Evolutionary conservation across 1,140 invertebrate genomes (phyloP), one percentile per base, ranked within the genome.

Genomic region (Melipona quadrifasciata): DNA sequence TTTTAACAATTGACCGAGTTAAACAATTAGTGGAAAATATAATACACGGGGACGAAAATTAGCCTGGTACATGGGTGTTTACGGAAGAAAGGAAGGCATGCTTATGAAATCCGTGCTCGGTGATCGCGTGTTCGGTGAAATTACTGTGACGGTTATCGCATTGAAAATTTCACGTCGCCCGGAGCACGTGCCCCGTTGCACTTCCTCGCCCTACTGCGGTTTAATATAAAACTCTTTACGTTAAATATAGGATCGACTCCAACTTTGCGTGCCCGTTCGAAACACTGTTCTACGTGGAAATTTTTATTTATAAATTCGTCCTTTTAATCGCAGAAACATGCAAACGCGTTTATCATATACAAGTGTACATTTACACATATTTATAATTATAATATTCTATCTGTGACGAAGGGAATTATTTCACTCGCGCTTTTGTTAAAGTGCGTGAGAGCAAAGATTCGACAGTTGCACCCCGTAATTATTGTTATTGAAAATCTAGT

Each of bases 181-280:
- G 19, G 47, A 72, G 12, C 68, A 51, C 68, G 79, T 72, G 55
- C 55, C 19, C n/a, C 53, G 11, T 17, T 80, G 53, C 34, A 51
- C 53, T 24, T 31, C 58, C 67, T 80, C 68, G 34, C 11, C 6
- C 14, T 8, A 16, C 5, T n/a, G 31, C 31, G 14, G 31, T 47
- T 78, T 78, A 67, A 78, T 67, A 68, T 55, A 34, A 79, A 77
- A 77, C 77, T 53, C 47, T 67, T 53, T n/a, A 27, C 47, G 61
- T 67, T 34, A 68, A 79, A 79, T 79, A 68, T 39, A 79, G 64
- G 1, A 65, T 55, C 21, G 47, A 8, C 21, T 55, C 14, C 31
- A 65, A 65, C 64, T 79, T 17, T 27, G 19, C 27, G 27, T 12
- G 27, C 1, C 2, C 51, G 27, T 68, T 79, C 53, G 53, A 51